Evolutionary conservation across 2,797 vertebrate species (phyloP).

Genomic region (Notolabrus celidotus): DNA sequence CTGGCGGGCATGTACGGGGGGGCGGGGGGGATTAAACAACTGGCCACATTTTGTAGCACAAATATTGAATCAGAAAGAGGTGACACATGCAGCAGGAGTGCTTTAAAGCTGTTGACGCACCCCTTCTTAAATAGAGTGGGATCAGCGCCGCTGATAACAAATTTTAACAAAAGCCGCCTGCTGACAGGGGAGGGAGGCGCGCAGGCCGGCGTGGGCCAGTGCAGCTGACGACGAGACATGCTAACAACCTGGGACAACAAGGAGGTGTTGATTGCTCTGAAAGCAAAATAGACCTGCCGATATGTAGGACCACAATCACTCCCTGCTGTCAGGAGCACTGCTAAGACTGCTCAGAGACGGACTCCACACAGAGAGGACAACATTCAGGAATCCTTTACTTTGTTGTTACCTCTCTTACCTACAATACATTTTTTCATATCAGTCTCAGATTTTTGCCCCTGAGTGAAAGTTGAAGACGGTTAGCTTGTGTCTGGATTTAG

Average conservation of each 20-base stretch:
- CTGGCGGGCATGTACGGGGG: slow-evolving; percentile 18
- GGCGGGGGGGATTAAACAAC: slow-evolving; percentile 73
- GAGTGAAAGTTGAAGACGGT: no score
- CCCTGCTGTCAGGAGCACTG: slow-evolving; percentile 8
- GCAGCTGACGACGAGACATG: slow-evolving; percentile 82
- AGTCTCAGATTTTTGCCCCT: no score
- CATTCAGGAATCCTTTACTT: no score
- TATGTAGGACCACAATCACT: slow-evolving; percentile 54
- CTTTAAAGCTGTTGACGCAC: slow-evolving; percentile 81
- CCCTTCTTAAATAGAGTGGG: slow-evolving; percentile 84
- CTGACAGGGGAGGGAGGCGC: slow-evolving; percentile 77
- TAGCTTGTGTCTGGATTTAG: no score
- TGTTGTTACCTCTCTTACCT: no score
- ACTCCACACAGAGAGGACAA: neutral
- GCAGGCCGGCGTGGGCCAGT: slow-evolving; percentile 46
- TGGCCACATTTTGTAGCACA: slow-evolving; percentile 73
- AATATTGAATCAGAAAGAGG: slow-evolving; percentile 80
- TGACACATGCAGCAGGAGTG: slow-evolving; percentile 72
- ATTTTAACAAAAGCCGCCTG: slow-evolving; percentile 81
- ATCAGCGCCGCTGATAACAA: slow-evolving; percentile 78
- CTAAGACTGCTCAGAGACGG: neutral
- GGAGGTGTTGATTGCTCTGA: slow-evolving; percentile 83
- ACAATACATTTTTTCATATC: no score
- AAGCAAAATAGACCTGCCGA: slow-evolving; percentile 81
- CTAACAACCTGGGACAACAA: slow-evolving; percentile 83